Evolutionary conservation across 2,888 invertebrate genomes (phyloP), one percentile per base, ranked within the genome.

Genomic region (Oscheius sp.): DNA sequence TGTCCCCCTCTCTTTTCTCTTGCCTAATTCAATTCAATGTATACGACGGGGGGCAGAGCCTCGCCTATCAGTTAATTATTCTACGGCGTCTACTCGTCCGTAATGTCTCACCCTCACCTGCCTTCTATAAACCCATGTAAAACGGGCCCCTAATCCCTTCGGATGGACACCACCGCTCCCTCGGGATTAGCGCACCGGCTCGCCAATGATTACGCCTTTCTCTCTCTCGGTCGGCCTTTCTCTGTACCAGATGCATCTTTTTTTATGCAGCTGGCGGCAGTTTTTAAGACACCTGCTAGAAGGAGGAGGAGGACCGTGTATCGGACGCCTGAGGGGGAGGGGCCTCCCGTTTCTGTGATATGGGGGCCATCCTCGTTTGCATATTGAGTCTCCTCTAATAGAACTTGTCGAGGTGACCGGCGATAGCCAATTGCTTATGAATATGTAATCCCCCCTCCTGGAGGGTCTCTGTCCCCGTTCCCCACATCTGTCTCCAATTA

Each of bases 41-140:
- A 13, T 29, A 29, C 58, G 23, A 18, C 27, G 27, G n/a, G 18
- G 12, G 27, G 23, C 27, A 7, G 25, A 21, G 7, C 35, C 29
- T 29, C 35, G n/a, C 18, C 66, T 27, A 66, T 66, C 66, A 66
- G 66, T 66, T 66, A 66, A 66, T 66, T 66, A 66, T 66, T 66
- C 66, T 27, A 25, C 49, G 27, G 49, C 25, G 23, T 43, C 41
- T 41, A 12, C 61, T 18, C 61, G 16, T 25, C 61, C 45, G 61
- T 43, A 43, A 41, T 61, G 43, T 16, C 18, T 25, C 18, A 12
- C 61, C 25, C 43, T n/a, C 66, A 66, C 66, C 66, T 66, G 66
- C 27, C 46, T 25, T 16, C 13, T n/a, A 27, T 18, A 61, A n/a
- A 25, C 55, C 27, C 55, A 45, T 66, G 66, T 66, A 49, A 27